phyloP scores from a whole-genome alignment of 2,113 vertebrate genomes.

The Osmerus mordax region DNA sequence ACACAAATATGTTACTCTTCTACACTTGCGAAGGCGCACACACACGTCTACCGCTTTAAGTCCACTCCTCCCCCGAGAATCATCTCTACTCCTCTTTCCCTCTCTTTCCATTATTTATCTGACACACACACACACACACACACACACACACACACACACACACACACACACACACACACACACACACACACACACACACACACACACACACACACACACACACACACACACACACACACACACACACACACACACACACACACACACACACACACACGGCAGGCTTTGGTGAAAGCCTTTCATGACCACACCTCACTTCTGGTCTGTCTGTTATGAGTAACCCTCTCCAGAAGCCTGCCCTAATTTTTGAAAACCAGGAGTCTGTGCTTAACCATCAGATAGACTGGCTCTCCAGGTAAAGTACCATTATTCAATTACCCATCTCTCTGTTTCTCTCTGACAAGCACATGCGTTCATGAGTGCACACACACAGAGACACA shows the following conservation, averaged over 20 bases:
- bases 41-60: conserved; percentile 16
- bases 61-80: conserved; percentile 1
- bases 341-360: conserved; percentile 7
- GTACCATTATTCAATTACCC: conserved; percentile 45
- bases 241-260: conserved; percentile 9
- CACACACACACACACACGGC: not conserved
- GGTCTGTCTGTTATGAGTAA: conserved; percentile 3
- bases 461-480: not conserved
- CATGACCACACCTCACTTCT: not conserved
- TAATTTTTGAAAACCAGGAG: conserved; percentile 30
- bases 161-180: conserved; percentile 9
- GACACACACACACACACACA: conserved; percentile 11
- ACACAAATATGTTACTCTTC: not conserved
- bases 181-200: conserved; percentile 1
- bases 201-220: conserved; percentile 11
- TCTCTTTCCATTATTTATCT: conserved; percentile 33
- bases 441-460: conserved; percentile 12
- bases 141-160: conserved; percentile 12
- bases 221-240: conserved; percentile 12
- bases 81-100: not conserved
- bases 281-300: conserved; percentile 1
- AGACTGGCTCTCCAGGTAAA: conserved; percentile 8
- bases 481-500: not conserved
- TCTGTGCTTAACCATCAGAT: conserved; percentile 5
- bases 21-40: not conserved